Percentiles rank a stretch among this genome's conserved stretches.
These are phyloP conservation scores for Pachyramphus minor DNA, from an alignment of 2,113 vertebrate species.

Conservation along the genomic window DNA sequence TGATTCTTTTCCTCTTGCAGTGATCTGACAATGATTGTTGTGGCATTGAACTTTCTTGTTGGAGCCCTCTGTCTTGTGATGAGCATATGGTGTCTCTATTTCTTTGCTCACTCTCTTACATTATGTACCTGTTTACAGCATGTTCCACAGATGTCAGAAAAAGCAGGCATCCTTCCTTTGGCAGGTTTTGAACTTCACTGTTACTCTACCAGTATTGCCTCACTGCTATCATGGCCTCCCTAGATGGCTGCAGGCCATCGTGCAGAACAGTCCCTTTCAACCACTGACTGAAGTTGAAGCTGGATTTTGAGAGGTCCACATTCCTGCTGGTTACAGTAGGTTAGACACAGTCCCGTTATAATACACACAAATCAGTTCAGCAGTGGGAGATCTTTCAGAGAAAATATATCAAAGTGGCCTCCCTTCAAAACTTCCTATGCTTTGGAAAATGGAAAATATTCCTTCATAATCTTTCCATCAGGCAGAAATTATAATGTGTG, in stretches of 20 bases:
- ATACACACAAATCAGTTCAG: not conserved
- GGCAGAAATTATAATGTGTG: not conserved
- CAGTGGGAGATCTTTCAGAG: not conserved
- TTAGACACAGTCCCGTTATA: not conserved
- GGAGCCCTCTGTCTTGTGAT: not conserved
- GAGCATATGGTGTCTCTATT: not conserved
- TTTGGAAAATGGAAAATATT: not conserved
- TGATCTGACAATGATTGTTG: not conserved
- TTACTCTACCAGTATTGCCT: not conserved
- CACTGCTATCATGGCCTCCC: not conserved
- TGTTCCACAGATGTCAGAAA: not conserved
- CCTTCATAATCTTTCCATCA: not conserved
- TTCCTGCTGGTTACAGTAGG: not conserved
- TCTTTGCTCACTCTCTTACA: not conserved
- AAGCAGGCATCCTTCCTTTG: not conserved
- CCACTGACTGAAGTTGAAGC: not conserved
- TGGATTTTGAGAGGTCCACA: not conserved
- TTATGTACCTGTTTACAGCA: not conserved
- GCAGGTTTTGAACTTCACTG: not conserved
- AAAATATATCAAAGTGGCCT: not conserved
- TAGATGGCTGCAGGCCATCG: not conserved
- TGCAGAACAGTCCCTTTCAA: not conserved
- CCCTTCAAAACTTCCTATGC: not conserved
- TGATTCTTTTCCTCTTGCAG: not conserved
- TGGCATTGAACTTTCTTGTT: not conserved